Base-by-base conservation (phyloP, 1,140 invertebrate genomes). In the Saccostrea glomerata region DNA sequence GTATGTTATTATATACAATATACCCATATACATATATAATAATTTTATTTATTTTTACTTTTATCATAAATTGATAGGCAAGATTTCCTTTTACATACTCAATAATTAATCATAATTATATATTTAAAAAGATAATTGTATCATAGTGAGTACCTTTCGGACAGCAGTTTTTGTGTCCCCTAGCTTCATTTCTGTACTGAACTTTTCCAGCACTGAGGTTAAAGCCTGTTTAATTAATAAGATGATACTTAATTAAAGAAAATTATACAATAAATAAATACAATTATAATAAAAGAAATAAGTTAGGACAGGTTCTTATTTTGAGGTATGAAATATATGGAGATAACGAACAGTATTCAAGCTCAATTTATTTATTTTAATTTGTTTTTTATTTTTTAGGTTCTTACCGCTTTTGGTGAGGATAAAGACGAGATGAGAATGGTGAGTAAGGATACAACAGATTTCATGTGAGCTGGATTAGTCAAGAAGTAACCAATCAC, bases 401-500 rank as follows among this genome's bases (percentile, higher is more conserved):
- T 47, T n/a, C 93, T 89, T 92, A 94, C 94, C 40, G 92, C 90
- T 87, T 93, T 94, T 55, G 93, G 93, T 55, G 92, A 84, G 73
- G 87, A 92, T 58, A 93, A 93, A 3, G 89, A 88, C 3, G 94
- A 93, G 15, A 94, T 91, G 12, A 95, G 90, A 25, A 93, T 91
- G 12, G 94, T 94, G 0, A 95, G 86, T 66, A 90, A 91, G 11
- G 93, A 91, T 7, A 94, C 94, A 20, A 94, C 89, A 83, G 91
- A 91, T 88, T 94, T 94, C 91, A 95, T 92, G 54, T 94, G 93
- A 55, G 87, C 66, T 2, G 94, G 93, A 70, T 90, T 90, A 11
- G 88, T 92, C 58, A 95, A 86, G 82, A 92, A 86, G 25, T 92
- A 88, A 0, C 94, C 93, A n/a, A 92, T 87, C 12, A 91, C 90